Conservation (phyloP, 2,797 vertebrate genomes). For the Phalanger gymnotis region DNA sequence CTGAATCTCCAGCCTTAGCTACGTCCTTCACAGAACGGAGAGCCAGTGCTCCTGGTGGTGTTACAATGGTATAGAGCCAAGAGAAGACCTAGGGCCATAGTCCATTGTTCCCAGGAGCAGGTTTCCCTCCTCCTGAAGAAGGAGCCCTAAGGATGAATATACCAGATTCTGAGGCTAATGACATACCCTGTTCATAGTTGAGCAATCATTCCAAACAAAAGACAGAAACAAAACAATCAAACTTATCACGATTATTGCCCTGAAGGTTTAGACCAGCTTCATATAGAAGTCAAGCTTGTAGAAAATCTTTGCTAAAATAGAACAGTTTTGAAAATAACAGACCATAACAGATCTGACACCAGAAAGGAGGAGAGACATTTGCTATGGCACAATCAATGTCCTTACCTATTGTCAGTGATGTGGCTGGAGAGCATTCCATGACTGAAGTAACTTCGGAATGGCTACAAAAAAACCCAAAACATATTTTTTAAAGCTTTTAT, state of each 20-base stretch:
- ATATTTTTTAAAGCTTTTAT: background rate
- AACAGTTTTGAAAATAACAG: background rate
- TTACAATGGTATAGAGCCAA: background rate
- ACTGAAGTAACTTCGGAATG: conserved; percentile 95
- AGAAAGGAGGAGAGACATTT: background rate
- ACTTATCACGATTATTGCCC: background rate
- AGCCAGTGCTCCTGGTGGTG: background rate
- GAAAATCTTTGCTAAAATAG: background rate
- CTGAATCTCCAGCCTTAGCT: conserved; percentile 9
- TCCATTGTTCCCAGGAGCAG: background rate
- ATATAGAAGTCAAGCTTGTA: background rate
- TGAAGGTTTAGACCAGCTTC: background rate
- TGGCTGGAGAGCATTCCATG: conserved; percentile 97
- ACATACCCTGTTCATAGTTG: too few relatives aligned
- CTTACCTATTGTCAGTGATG: conserved; percentile 95
- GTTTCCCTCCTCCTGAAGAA: background rate
- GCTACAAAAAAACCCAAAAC: conserved; percentile 81
- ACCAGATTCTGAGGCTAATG: background rate
- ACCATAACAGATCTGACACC: background rate
- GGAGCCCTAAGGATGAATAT: background rate
- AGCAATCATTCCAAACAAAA: background rate
- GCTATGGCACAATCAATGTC: background rate
- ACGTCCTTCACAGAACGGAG: background rate
- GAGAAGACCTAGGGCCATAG: background rate
- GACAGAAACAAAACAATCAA: background rate